Evolutionary conservation across 1,140 invertebrate species (phyloP), one percentile per base, ranked within the genome.

Genomic region (Sinonovacula constricta): DNA sequence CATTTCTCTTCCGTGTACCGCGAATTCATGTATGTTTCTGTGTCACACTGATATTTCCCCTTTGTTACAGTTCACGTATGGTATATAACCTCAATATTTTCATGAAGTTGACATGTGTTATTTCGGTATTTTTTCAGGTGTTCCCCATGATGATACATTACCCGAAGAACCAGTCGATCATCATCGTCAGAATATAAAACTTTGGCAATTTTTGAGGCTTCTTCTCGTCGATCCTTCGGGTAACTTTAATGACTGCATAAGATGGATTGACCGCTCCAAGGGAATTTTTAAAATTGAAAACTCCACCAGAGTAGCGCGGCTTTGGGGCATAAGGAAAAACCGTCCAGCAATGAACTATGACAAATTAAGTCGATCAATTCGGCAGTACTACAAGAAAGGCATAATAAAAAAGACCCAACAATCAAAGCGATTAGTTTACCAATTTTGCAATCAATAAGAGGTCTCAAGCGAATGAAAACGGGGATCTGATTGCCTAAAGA

Each of bases 371-470:
- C 94, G 98, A 54, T 99, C 97, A 80, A 98, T 99, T 83, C 93
- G 98, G 22, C 98, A 99, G 91, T 99, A 99, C 92, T 99, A 99
- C 93, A 99, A 99, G 91, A 99, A 99, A 91, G 97, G 97, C 54
- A 99, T 99, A 91, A 99, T 99, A 96, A 98, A 98, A 93, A 99
- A 99, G 91, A 99, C 98, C 2, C 97, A 98, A 88, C 93, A 98
- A 49, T 98, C 97, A 75, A 98, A 99, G 92, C 94, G 98, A 88
- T 93, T 99, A 77, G 98, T 99, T 59, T 99, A 99, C 91, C 98
- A 99, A 92, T 99, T 99, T 91, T 99, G 97, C 90, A 45, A 45
- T 7, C 7, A 7, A 45, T 45, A n/a, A n/a, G n/a, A n/a, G n/a
- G n/a, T n/a, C n/a, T n/a, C n/a, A n/a, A n/a, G n/a, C n/a, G n/a